Conservation (phyloP, 2,113 vertebrate species). For the Orthonyx spaldingii region DNA sequence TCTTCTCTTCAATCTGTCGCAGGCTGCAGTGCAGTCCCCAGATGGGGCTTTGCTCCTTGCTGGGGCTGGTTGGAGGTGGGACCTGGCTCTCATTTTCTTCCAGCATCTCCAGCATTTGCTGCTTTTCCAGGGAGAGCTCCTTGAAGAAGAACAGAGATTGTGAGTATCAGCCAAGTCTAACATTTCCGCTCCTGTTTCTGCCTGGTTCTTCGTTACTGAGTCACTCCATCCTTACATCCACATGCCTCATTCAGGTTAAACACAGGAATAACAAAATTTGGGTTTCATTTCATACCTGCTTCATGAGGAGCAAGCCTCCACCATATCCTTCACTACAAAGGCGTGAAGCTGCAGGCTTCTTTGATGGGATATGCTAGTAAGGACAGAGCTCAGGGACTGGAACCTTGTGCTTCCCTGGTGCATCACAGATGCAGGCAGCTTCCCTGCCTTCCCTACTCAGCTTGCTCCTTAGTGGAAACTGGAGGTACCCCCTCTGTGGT, state of each 20-base stretch:
- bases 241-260: background rate
- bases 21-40: slow-evolving; percentile 82
- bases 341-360: background rate
- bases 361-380: background rate
- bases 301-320: background rate
- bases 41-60: slow-evolving; percentile 29
- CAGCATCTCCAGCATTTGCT: slow-evolving; percentile 84
- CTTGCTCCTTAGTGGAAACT: background rate
- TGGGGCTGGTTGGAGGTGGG: slow-evolving; percentile 26
- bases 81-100: slow-evolving; percentile 73
- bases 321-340: accelerated
- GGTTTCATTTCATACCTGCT: background rate
- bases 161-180: background rate
- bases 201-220: background rate
- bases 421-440: background rate
- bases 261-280: background rate
- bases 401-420: background rate
- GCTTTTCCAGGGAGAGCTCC: slow-evolving; percentile 92
- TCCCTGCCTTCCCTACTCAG: background rate
- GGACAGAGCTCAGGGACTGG: background rate
- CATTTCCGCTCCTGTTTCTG: background rate
- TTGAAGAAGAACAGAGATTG: slow-evolving; percentile 37
- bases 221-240: background rate
- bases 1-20: slow-evolving; percentile 88
- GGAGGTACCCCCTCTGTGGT: background rate